phyloP scores from a whole-genome alignment of 2,888 invertebrate species.

The Pecten maximus region DNA sequence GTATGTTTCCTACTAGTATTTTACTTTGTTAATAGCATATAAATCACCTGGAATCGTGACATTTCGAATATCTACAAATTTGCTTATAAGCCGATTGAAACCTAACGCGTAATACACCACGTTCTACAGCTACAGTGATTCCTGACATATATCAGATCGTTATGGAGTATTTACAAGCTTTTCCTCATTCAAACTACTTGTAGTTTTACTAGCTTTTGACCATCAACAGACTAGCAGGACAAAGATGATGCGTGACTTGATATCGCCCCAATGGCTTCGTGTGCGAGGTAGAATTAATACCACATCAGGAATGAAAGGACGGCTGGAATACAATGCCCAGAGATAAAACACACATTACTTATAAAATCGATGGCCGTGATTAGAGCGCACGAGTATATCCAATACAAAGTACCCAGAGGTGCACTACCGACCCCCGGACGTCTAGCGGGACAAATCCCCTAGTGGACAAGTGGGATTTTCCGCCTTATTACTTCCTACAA shows the following conservation, averaged over 20 bases:
- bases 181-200: neutral
- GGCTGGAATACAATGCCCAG: constrained; percentile 11
- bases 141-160: neutral
- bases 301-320: neutral
- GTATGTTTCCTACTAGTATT: too few relatives aligned
- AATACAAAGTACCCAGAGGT: neutral
- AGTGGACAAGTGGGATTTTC: neutral
- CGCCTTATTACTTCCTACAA: neutral
- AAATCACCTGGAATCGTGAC: neutral
- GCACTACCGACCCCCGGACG: constrained; percentile 3
- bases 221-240: neutral
- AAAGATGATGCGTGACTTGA: neutral
- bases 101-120: neutral
- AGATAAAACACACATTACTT: constrained; percentile 35
- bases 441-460: neutral
- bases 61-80: neutral
- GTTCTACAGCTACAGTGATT: neutral
- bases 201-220: neutral
- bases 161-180: neutral
- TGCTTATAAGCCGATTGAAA: neutral
- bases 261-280: neutral
- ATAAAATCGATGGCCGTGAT: neutral
- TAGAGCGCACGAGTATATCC: neutral
- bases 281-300: constrained; percentile 1
- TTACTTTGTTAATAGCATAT: neutral